Evolutionary conservation across 2,888 invertebrate genomes (phyloP), one percentile per base, ranked within the genome.

Genomic region (Ormyrus pomaceus): DNA sequence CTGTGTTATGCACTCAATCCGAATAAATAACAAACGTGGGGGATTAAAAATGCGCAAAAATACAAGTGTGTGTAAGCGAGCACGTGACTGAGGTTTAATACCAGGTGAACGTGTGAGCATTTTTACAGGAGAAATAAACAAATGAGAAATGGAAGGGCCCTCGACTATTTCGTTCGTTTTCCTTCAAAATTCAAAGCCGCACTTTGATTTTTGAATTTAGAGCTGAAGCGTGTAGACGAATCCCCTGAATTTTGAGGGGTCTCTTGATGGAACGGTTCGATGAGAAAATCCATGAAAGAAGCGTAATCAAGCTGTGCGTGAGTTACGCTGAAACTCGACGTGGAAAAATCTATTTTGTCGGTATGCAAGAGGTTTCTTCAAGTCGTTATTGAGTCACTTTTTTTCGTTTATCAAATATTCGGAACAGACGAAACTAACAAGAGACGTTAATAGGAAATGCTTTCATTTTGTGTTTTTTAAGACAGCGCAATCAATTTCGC

Each of bases 91-190:
- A 58, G 56, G 48, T 58, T 3, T 2, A 34, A 34, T 34, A 34
- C 34, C 34, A 34, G 34, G 34, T 34, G 34, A 34, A 34, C 34
- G 34, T 34, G 34, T 34, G 34, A 34, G 2, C 3, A 34, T 34
- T 34, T 34, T 34, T 34, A 34, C 34, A 34, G 34, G 34, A 2
- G 3, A 34, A 34, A 34, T 34, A 34, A 34, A 34, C 34, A 34
- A 34, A 34, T 2, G 34, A 34, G 3, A 34, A 45, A 55, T 46
- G 72, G 64, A 74, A 34, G 65, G 34, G 48, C n/a, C n/a, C 3
- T 72, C 62, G 55, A 72, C 72, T 72, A 62, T 34, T 34, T 72
- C 62, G 53, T 11, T 45, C 51, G 10, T 71, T 61, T n/a, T 50
- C 59, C 6, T 59, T 56, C 8, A 62, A 9, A 34, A 53, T 72